Percentiles rank a stretch among this genome's conserved stretches.
Conservation (phyloP, 2,888 invertebrate species). For the Clivina fossor region DNA sequence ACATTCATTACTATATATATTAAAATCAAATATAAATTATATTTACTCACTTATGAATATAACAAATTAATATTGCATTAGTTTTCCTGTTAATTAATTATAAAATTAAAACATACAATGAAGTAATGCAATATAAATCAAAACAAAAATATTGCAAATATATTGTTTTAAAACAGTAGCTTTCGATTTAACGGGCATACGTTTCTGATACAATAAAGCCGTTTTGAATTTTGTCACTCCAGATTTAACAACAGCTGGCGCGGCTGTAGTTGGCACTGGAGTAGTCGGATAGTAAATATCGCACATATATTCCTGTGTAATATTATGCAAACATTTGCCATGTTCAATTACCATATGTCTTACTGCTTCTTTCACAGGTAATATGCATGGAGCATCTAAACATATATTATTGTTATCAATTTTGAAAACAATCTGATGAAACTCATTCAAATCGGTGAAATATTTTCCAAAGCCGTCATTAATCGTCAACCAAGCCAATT, state of each 20-base stretch:
- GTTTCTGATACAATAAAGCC: slow-evolving; percentile 9
- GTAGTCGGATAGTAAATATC: slow-evolving; percentile 15
- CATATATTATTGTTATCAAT: slow-evolving; percentile 56
- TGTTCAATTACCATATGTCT: slow-evolving; percentile 35
- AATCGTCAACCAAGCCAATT: slow-evolving; percentile 53
- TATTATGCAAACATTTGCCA: slow-evolving; percentile 18
- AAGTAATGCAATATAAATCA: too few relatives aligned
- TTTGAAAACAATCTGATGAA: slow-evolving; percentile 54
- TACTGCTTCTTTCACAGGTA: slow-evolving; percentile 55
- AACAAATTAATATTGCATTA: too few relatives aligned
- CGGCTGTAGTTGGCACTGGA: not conserved
- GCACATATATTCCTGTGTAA: slow-evolving; percentile 24
- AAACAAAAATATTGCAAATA: too few relatives aligned
- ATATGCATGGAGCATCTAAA: slow-evolving; percentile 53
- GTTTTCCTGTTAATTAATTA: too few relatives aligned
- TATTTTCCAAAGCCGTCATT: slow-evolving; percentile 41
- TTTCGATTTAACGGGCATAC: slow-evolving; percentile 3
- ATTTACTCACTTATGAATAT: too few relatives aligned
- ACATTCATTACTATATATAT: too few relatives aligned
- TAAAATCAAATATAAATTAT: too few relatives aligned
- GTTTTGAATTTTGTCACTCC: too few relatives aligned
- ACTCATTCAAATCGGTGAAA: slow-evolving; percentile 46
- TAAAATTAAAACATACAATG: too few relatives aligned
- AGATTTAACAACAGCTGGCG: not conserved
- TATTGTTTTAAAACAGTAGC: not conserved